A percentile compares a stretch with the other conserved stretches of the same genome.
phyloP scores from a whole-genome alignment of 2,113 vertebrate species.

The Origma solitaria region DNA sequence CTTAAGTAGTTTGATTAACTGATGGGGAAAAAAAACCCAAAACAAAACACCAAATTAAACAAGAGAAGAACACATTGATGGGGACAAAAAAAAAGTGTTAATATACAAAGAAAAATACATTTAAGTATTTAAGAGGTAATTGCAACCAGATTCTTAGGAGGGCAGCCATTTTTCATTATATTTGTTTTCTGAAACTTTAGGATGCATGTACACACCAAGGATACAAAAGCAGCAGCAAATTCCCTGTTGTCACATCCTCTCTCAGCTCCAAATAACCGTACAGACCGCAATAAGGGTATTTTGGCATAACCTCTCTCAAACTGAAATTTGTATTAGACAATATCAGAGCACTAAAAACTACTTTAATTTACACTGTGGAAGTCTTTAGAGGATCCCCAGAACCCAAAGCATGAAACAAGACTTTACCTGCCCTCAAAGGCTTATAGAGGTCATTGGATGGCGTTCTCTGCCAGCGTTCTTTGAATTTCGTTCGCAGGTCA shows the following conservation, averaged over 20 bases:
- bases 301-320: background rate
- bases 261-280: background rate
- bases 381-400: background rate
- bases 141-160: background rate
- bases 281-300: background rate
- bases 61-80: background rate
- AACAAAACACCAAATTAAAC: background rate
- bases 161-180: background rate
- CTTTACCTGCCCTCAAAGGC: constrained; percentile 84
- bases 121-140: background rate
- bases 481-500: constrained; percentile 91
- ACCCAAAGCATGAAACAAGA: background rate
- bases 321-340: fast-evolving
- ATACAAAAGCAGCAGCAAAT: background rate
- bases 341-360: background rate
- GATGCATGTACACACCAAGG: fast-evolving
- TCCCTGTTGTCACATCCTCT: background rate
- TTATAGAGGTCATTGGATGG: constrained; percentile 94
- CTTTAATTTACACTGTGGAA: background rate
- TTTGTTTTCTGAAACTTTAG: background rate
- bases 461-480: constrained; percentile 95
- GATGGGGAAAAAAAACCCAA: fast-evolving
- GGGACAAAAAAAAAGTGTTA: too few species aligned
- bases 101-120: background rate
- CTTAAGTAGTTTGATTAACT: background rate